Evolutionary conservation across 2,888 invertebrate species (phyloP), one percentile per base, ranked within the genome.

Genomic region (Parascotia fuliginaria): DNA sequence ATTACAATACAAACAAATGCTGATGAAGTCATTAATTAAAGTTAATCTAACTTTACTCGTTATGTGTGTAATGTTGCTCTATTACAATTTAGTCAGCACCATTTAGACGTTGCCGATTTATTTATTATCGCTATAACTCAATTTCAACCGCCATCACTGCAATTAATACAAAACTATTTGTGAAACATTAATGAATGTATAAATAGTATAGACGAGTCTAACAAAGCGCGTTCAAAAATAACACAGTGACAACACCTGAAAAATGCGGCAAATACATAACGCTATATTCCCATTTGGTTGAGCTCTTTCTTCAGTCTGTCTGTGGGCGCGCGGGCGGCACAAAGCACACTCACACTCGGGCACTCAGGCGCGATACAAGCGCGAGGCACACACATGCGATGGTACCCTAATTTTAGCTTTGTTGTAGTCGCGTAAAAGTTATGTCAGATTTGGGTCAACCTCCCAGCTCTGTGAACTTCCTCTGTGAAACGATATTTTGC

Each of bases 371-470:
- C n/a, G n/a, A 37, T 9, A 19, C 15, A 45, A n/a, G n/a, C n/a
- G n/a, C n/a, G n/a, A n/a, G 9, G 29, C 7, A 24, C 24, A 24
- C 24, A 24, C 16, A 45, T 22, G 12, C 42, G 40, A n/a, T 22
- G 12, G 34, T 42, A 44, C 41, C 15, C 47, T 51, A 43, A 44
- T 33, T 42, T 47, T 55, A 54, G 50, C 31, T 34, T 40, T 28
- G 33, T 46, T 34, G 33, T 45, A 39, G 45, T 45, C 45, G 22
- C 34, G 27, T 40, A 49, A 51, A 41, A 45, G 14, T 45, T 42
- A 32, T 31, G 44, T 38, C 32, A 41, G 36, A 42, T 31, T 36
- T 39, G 27, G 46, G 44, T 44, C 42, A 46, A 14, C 24, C 32
- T 33, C 24, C 22, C 12, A 16, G 16, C 15, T 27, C 12, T 12